Percentiles rank a stretch among this genome's conserved stretches.
phyloP scores from a whole-genome alignment of 2,113 vertebrate genomes.

The Halichoerus grypus region DNA sequence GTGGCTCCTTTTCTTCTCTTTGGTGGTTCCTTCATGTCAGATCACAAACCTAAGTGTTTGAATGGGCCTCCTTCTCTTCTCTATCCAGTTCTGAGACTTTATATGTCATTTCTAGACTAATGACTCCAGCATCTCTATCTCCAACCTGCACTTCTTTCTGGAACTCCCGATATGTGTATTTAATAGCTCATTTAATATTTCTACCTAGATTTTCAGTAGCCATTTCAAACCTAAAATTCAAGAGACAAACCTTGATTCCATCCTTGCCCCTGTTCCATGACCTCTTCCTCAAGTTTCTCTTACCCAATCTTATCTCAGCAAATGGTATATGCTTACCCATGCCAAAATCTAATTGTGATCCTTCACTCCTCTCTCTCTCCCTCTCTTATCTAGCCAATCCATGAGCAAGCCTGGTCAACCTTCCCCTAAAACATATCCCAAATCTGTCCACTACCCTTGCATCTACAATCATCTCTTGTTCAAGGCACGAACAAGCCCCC shows the following conservation, averaged over 20 bases:
- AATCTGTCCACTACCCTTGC: not conserved
- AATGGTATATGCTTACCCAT: not conserved
- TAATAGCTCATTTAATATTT: not conserved
- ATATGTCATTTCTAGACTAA: not conserved
- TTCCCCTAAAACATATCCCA: not conserved
- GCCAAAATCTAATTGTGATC: not conserved
- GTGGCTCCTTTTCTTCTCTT: slow-evolving; percentile 10
- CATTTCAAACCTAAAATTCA: slow-evolving; percentile 10
- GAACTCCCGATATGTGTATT: not conserved
- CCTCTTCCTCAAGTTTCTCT: not conserved
- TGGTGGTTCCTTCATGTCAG: not conserved
- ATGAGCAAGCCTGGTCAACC: not conserved
- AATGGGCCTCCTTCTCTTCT: not conserved
- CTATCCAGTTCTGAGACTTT: not conserved
- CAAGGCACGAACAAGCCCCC: not conserved
- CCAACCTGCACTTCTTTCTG: not conserved
- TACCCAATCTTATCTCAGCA: not conserved
- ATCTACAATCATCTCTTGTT: not conserved
- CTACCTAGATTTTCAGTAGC: not conserved
- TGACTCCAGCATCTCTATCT: not conserved
- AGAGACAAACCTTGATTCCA: slow-evolving; percentile 17
- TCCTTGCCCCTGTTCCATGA: not conserved
- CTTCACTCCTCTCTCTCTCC: not conserved
- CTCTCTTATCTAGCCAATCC: not conserved
- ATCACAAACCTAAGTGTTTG: not conserved